Conservation (phyloP, 2,797 vertebrate genomes). For the Enteromius viviparus region DNA sequence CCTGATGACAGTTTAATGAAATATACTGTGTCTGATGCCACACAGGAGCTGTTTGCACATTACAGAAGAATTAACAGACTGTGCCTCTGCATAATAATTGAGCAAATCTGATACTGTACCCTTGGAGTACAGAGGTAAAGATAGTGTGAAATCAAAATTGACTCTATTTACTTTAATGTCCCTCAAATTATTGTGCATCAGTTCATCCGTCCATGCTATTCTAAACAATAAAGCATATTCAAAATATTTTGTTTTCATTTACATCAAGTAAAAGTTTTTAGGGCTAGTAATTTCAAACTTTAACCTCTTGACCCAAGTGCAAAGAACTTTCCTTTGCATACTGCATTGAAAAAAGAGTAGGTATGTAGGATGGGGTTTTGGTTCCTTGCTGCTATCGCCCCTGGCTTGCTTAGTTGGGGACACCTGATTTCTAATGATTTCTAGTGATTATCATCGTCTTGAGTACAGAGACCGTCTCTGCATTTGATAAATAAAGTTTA, state of each 20-base stretch:
- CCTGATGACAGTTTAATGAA: slow-evolving; percentile 54
- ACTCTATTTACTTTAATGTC: not conserved
- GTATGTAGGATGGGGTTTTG: too few species aligned
- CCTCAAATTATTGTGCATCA: not conserved
- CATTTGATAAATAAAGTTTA: too few species aligned
- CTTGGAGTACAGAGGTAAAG: not conserved
- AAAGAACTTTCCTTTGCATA: not conserved
- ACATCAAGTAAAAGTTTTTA: not conserved
- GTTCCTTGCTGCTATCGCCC: too few species aligned
- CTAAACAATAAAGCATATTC: not conserved
- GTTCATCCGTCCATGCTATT: not conserved
- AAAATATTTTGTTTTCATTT: not conserved
- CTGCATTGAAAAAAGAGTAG: too few species aligned
- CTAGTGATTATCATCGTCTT: too few species aligned
- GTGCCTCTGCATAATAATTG: slow-evolving; percentile 20
- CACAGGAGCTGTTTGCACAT: slow-evolving; percentile 53
- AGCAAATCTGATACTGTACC: not conserved
- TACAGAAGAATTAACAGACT: slow-evolving; percentile 45
- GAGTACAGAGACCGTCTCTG: too few species aligned
- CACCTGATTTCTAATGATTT: too few species aligned
- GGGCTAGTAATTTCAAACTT: not conserved
- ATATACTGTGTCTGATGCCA: slow-evolving; percentile 36
- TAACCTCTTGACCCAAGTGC: not conserved
- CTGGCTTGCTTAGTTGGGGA: too few species aligned
- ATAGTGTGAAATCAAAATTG: not conserved